Evolutionary conservation across 2,113 vertebrate species (phyloP), one percentile per base, ranked within the genome.

Genomic region (Prinia subflava): DNA sequence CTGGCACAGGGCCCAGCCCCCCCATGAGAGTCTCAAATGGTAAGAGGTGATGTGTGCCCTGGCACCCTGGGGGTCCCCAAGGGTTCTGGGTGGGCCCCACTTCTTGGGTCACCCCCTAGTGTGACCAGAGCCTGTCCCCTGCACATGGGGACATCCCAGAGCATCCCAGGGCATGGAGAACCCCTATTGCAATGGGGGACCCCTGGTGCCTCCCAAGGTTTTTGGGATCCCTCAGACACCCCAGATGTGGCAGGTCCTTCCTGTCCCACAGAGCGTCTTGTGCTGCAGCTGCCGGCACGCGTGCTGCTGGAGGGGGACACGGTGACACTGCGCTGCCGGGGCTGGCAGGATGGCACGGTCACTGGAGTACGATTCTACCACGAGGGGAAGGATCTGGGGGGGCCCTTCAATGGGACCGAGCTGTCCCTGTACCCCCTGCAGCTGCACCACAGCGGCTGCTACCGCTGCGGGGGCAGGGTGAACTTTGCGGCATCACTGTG

Each of bases 1-100:
- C 27, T 1, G 4, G n/a, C 44, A 31, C 3, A 0, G 15, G n/a
- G 12, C 15, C 2, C 20, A 76, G 73, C 44, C 3, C 20, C 21
- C 1, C 33, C 19, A 3, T 46, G 24, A 5, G 6, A 3, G 5
- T 35, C 19, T 13, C 17, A 28, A 9, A 46, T 16, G 53, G 71
- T 74, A 25, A 39, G 47, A 5, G 27, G 19, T 7, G 3, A 22
- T 15, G 10, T 64, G 63, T 16, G 17, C 31, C 31, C 33, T 49
- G 31, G 7, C 42, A n/a, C 31, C 49, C 13, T 13, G 11, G 23
- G 47, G 47, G 7, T 13, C 23, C 23, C 47, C 23, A 39, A 24
- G 14, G 8, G 7, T 13, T 15, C 49, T 39, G 49, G 27, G 49
- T 23, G 68, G 10, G 68, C 49, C 39, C 35, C 4, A 1, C 27